Percentiles rank a stretch among this genome's conserved stretches.
These are phyloP conservation scores for Drosophila auraria DNA, from an alignment of 1,140 invertebrate species.

Conservation along the genomic window DNA sequence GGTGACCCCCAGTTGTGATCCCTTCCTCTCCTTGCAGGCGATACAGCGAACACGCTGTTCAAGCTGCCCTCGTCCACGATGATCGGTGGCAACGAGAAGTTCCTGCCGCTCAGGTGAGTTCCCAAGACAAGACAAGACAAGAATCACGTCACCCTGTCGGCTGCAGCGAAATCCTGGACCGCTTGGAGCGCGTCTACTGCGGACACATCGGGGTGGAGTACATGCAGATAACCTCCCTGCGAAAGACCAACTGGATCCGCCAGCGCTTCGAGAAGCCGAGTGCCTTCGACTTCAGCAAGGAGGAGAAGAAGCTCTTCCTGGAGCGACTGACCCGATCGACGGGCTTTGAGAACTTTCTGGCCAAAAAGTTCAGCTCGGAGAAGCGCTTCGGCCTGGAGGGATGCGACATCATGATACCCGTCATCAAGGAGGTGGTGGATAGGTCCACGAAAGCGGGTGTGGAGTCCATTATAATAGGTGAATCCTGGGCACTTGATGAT, in stretches of 20 bases:
- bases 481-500: background rate
- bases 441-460: slow-evolving; percentile 91
- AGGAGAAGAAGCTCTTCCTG: slow-evolving; percentile 61
- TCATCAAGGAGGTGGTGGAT: slow-evolving; percentile 96
- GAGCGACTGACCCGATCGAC: slow-evolving; percentile 61
- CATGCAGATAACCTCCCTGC: slow-evolving; percentile 93
- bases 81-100: slow-evolving; percentile 67
- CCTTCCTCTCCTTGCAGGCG: slow-evolving; percentile 26
- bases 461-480: slow-evolving; percentile 87
- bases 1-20: too few species aligned
- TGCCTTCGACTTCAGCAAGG: slow-evolving; percentile 24
- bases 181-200: slow-evolving; percentile 91
- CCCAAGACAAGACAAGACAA: background rate
- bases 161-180: slow-evolving; percentile 90
- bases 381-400: slow-evolving; percentile 97
- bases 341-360: slow-evolving; percentile 93
- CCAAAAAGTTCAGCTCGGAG: slow-evolving; percentile 95
- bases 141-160: slow-evolving; percentile 64
- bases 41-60: slow-evolving; percentile 61
- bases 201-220: slow-evolving; percentile 93
- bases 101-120: slow-evolving; percentile 60
- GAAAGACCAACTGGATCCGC: slow-evolving; percentile 92
- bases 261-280: slow-evolving; percentile 92
- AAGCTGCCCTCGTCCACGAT: slow-evolving; percentile 63
- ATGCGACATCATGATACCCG: slow-evolving; percentile 95